Conservation (phyloP, 2,113 vertebrate species). For the Heteronetta atricapilla region DNA sequence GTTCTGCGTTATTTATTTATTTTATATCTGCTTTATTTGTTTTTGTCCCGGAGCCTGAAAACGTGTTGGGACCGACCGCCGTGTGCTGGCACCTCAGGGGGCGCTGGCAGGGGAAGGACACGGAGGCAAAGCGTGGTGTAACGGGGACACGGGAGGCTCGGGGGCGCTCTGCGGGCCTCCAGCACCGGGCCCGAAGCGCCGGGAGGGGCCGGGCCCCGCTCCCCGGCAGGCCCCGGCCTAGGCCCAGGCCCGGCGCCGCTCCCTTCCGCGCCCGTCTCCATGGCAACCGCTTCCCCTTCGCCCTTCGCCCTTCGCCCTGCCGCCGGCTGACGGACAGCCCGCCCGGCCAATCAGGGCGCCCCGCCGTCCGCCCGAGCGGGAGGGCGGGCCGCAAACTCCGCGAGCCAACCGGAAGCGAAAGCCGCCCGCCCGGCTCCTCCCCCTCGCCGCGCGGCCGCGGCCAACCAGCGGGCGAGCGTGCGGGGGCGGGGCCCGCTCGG, state of each 20-base stretch:
- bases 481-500: neutral
- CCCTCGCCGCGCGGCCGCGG: rapidly evolving
- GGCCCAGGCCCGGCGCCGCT: neutral
- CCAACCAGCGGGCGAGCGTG: neutral
- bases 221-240: too few species aligned
- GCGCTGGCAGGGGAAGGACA: too few species aligned
- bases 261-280: neutral
- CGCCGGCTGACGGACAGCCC: rapidly evolving
- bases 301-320: neutral
- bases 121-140: too few species aligned
- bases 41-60: neutral
- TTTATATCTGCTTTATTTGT: neutral
- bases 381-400: neutral
- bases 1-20: neutral
- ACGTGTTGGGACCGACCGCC: rapidly evolving
- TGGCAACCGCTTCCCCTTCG: neutral
- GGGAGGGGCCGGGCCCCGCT: too few species aligned
- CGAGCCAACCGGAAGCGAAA: slow-evolving; percentile 19
- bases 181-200: too few species aligned
- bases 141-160: too few species aligned
- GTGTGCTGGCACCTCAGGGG: rapidly evolving
- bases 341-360: rapidly evolving
- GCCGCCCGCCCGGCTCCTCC: rapidly evolving
- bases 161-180: too few species aligned
- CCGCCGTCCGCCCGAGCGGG: rapidly evolving